Conservation (phyloP, 2,113 vertebrate genomes). For the Halcyon senegalensis region DNA sequence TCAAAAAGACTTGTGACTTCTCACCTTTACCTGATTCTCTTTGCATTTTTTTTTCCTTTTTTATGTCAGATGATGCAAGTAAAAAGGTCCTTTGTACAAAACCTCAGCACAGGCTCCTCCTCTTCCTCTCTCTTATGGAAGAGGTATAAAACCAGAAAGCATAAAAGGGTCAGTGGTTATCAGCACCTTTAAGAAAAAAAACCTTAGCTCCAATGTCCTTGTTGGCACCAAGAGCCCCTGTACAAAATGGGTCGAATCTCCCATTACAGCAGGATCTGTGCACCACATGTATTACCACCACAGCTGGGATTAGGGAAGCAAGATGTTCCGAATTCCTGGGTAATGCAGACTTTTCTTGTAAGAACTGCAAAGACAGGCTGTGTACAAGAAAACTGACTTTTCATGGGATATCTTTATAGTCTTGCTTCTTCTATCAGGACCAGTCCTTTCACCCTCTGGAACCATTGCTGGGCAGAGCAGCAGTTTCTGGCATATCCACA, state of each 20-base stretch:
- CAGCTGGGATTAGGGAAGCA: not conserved
- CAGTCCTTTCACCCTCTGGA: not conserved
- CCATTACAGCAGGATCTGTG: not conserved
- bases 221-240: not conserved
- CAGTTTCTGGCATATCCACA: not conserved
- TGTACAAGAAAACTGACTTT: not conserved
- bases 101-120: not conserved
- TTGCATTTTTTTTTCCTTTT: not conserved
- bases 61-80: not conserved
- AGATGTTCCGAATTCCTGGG: not conserved
- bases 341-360: not conserved
- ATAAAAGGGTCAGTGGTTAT: not conserved
- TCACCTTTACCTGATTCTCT: not conserved
- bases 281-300: not conserved
- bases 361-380: not conserved
- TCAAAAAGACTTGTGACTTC: not conserved
- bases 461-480: not conserved
- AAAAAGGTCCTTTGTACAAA: not conserved
- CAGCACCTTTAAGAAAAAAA: not conserved
- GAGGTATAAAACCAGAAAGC: not conserved
- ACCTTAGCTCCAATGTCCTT: not conserved
- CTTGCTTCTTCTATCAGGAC: not conserved
- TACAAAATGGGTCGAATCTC: not conserved
- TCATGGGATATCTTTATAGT: not conserved
- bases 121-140: not conserved